These are phyloP conservation scores for Andrena marginata DNA, from an alignment of 2,888 invertebrate species.

Conservation along the genomic window DNA sequence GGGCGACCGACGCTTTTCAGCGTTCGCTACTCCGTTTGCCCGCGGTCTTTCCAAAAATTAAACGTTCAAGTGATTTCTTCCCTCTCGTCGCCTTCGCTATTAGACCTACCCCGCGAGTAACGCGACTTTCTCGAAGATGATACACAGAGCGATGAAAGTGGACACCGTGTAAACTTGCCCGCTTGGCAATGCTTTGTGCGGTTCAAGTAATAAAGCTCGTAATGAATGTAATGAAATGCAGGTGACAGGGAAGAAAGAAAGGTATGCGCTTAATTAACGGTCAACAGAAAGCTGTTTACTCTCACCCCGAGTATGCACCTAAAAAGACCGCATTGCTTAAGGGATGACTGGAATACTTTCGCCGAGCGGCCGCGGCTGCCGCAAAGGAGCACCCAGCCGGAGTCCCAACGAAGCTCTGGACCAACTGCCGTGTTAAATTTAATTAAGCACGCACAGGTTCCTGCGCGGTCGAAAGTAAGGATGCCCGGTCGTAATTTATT, in stretches of 20 bases:
- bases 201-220: no score
- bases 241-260: no score
- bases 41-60: neutral
- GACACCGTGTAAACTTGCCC: neutral
- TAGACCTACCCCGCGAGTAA: neutral
- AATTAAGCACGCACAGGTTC: constrained; percentile 53
- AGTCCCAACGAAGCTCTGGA: constrained; percentile 27
- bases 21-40: neutral
- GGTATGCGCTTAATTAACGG: neutral
- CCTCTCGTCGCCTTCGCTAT: neutral
- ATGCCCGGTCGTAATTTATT: constrained; percentile 59
- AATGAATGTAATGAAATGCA: no score
- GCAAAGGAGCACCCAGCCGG: neutral
- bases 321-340: neutral
- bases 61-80: constrained; percentile 27
- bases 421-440: constrained; percentile 56
- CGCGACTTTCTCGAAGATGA: neutral
- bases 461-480: constrained; percentile 23
- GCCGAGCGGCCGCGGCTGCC: neutral
- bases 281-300: constrained; percentile 14
- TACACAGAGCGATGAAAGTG: neutral
- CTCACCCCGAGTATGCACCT: neutral
- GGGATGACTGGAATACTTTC: constrained; percentile 31
- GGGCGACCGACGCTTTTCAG: neutral
- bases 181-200: no score